Evolutionary conservation across 2,113 vertebrate species (phyloP).

Genomic region (Geothlypis trichas): DNA sequence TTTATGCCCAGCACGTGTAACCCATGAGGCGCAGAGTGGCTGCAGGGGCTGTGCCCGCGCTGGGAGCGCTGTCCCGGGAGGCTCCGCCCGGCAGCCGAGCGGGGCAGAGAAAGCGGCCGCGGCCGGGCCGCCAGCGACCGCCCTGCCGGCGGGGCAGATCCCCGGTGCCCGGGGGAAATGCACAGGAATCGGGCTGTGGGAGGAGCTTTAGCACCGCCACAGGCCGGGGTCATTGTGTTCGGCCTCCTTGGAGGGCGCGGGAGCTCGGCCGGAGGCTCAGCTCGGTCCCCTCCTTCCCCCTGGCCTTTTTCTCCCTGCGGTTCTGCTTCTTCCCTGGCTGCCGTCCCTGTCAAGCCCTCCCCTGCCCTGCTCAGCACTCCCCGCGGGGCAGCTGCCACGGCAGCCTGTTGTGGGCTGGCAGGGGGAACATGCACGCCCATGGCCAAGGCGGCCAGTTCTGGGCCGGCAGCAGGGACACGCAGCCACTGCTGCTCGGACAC

Average conservation of each 20-base stretch:
- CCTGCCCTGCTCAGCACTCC: no score
- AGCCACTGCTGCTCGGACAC: no score
- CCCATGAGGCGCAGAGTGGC: accelerated
- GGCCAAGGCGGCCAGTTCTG: background rate
- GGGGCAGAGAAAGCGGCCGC: background rate
- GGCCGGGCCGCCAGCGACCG: background rate
- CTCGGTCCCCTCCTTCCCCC: no score
- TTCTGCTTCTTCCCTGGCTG: no score
- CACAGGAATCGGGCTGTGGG: background rate
- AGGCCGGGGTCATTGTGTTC: accelerated
- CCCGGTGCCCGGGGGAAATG: background rate
- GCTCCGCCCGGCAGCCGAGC: background rate
- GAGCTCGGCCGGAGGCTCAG: no score
- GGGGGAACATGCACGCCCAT: background rate
- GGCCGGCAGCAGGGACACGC: background rate
- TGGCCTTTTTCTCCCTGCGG: no score
- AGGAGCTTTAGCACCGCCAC: background rate
- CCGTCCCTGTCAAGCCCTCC: no score
- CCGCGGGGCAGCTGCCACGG: no score
- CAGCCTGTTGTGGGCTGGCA: background rate
- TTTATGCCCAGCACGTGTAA: accelerated
- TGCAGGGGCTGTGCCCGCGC: background rate
- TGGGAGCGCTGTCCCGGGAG: background rate
- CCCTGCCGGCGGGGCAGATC: background rate
- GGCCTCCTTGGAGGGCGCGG: background rate